These are phyloP conservation scores for Eristalinus sepulchralis DNA, from an alignment of 2,888 invertebrate genomes.

Conservation along the genomic window DNA sequence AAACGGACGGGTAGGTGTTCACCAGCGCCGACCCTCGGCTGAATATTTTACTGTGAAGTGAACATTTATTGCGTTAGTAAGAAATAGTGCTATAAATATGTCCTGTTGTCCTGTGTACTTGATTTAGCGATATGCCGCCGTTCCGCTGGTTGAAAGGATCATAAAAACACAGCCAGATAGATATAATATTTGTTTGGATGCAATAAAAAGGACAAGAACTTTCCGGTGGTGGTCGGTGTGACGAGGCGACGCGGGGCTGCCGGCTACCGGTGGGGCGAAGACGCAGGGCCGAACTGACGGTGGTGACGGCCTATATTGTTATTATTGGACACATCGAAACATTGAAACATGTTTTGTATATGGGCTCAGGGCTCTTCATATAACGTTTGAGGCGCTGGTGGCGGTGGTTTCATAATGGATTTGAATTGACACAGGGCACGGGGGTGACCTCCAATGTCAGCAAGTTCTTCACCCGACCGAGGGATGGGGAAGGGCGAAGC, in stretches of 20 bases:
- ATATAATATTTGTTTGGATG: constrained; percentile 72
- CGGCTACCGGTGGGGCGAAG: neutral
- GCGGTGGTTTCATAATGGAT: constrained; percentile 64
- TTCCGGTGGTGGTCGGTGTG: constrained; percentile 51
- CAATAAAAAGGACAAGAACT: constrained; percentile 72
- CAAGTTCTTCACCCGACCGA: constrained; percentile 38
- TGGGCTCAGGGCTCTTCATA: constrained; percentile 15
- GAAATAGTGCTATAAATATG: constrained; percentile 80
- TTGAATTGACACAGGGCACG: constrained; percentile 50
- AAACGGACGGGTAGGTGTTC: constrained; percentile 63
- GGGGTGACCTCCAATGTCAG: constrained; percentile 41
- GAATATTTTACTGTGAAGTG: constrained; percentile 74
- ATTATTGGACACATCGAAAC: constrained; percentile 56
- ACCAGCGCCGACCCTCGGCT: constrained; percentile 5
- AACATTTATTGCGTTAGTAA: constrained; percentile 79
- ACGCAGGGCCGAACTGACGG: neutral
- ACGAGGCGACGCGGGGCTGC: neutral
- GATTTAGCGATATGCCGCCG: constrained; percentile 73
- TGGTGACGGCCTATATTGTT: constrained; percentile 67
- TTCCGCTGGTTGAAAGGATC: constrained; percentile 69
- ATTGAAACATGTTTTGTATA: constrained; percentile 66
- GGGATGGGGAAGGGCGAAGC: constrained; percentile 11
- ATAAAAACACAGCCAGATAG: constrained; percentile 71
- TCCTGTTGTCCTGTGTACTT: constrained; percentile 77
- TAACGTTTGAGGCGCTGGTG: constrained; percentile 21